A percentile compares a stretch with the other conserved stretches of the same genome.
Evolutionary conservation across 1,140 invertebrate species (phyloP).

Genomic region (Pseudomyrmex cubaensis): DNA sequence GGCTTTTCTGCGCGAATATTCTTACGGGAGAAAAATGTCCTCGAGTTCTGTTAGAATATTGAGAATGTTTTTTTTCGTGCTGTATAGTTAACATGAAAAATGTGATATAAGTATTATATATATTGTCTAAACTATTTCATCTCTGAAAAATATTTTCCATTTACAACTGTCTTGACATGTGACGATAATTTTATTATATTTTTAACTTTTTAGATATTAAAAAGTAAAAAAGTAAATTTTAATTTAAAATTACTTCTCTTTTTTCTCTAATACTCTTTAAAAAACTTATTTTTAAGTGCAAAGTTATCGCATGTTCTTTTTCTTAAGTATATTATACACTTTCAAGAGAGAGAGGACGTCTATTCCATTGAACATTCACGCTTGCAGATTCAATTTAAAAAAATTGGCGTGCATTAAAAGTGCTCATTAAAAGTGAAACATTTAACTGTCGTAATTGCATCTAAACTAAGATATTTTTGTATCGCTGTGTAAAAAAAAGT

Average conservation of each 20-base stretch:
- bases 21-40: conserved; percentile 11
- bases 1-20: conserved; percentile 16
- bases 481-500: conserved; percentile 3
- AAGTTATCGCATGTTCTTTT: not conserved
- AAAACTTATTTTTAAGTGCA: too few species aligned
- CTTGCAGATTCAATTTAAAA: not conserved
- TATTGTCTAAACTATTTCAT: conserved; percentile 1
- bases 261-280: too few species aligned
- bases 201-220: too few species aligned
- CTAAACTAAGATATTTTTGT: conserved; percentile 8
- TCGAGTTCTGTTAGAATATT: conserved; percentile 25
- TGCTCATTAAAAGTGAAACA: not conserved
- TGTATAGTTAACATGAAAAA: too few species aligned
- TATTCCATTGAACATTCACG: not conserved
- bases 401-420: not conserved
- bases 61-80: not conserved
- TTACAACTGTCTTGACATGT: too few species aligned
- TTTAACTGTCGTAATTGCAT: not conserved
- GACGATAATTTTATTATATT: too few species aligned
- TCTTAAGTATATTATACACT: not conserved
- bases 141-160: not conserved
- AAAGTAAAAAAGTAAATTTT: too few species aligned
- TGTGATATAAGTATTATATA: not conserved
- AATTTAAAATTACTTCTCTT: too few species aligned
- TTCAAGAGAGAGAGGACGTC: not conserved